Evolutionary conservation across 1,140 invertebrate genomes (phyloP).

Genomic region (Caligus rogercresseyi): DNA sequence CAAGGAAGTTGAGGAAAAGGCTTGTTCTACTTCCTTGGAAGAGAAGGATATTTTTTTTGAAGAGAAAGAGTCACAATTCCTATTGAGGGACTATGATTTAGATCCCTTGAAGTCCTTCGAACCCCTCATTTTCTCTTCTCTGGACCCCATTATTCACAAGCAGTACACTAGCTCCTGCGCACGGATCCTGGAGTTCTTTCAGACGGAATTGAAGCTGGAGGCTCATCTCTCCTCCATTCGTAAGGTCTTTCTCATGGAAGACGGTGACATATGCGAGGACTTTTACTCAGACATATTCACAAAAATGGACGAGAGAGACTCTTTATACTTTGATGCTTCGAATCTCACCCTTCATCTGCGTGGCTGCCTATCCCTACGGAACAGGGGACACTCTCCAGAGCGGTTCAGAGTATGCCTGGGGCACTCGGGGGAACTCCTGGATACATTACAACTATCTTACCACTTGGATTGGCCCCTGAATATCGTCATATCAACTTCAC

Average conservation of each 20-base stretch:
- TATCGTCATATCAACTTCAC: background rate
- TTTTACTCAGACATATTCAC: conserved; percentile 40
- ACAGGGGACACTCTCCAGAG: conserved; percentile 30
- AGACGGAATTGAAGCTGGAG: conserved; percentile 32
- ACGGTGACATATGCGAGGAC: conserved; percentile 41
- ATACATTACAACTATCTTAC: background rate
- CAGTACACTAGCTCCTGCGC: background rate
- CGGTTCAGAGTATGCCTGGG: conserved; percentile 26
- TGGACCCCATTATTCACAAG: background rate
- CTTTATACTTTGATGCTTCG: conserved; percentile 28
- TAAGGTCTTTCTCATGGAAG: conserved; percentile 42
- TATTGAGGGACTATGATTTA: background rate
- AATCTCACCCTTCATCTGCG: conserved; percentile 34
- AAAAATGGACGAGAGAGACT: conserved; percentile 36
- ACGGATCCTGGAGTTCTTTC: background rate
- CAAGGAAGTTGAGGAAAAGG: background rate
- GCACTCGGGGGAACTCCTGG: background rate
- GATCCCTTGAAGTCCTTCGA: conserved; percentile 2
- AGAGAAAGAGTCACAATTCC: background rate
- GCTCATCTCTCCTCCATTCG: conserved; percentile 34
- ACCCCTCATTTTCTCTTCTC: background rate
- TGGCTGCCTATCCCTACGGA: conserved; percentile 35
- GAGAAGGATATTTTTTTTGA: background rate
- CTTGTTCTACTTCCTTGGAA: background rate
- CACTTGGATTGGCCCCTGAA: conserved; percentile 13